These are phyloP conservation scores for Erebia epiphron DNA, from an alignment of 2,888 invertebrate species.

Conservation along the genomic window DNA sequence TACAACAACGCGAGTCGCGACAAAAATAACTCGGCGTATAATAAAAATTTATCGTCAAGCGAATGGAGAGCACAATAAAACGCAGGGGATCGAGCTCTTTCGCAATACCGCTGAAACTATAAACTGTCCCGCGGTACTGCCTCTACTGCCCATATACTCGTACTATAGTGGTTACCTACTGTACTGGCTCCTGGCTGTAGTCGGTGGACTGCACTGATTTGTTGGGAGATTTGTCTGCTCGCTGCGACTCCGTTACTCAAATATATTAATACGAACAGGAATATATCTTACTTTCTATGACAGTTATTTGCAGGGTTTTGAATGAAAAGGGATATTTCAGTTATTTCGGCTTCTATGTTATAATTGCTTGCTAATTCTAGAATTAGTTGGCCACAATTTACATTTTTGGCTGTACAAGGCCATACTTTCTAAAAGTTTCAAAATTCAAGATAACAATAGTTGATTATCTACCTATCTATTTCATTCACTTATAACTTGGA, in stretches of 20 bases:
- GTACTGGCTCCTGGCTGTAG: neutral
- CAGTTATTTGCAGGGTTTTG: too few species aligned
- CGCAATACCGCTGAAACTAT: slow-evolving; percentile 36
- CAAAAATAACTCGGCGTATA: slow-evolving; percentile 26
- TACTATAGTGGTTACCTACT: neutral
- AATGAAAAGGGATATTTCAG: too few species aligned
- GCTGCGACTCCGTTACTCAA: neutral
- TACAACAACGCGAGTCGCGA: slow-evolving; percentile 19
- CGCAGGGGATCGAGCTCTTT: slow-evolving; percentile 20
- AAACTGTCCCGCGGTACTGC: slow-evolving; percentile 16
- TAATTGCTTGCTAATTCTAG: too few species aligned
- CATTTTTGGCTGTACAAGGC: too few species aligned
- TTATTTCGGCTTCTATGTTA: too few species aligned
- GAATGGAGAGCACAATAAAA: slow-evolving; percentile 34
- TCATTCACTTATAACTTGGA: too few species aligned
- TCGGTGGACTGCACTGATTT: slow-evolving; percentile 12
- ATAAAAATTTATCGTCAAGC: slow-evolving; percentile 33
- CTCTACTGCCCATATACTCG: neutral
- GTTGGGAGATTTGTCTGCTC: slow-evolving; percentile 29
- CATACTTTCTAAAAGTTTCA: too few species aligned
- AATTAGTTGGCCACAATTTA: too few species aligned
- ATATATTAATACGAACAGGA: slow-evolving; percentile 6
- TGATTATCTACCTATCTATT: too few species aligned
- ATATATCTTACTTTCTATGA: too few species aligned
- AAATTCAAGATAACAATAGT: too few species aligned